These are phyloP conservation scores for Phyllostomus hastatus DNA, from an alignment of 2,113 vertebrate species.

Conservation along the genomic window DNA sequence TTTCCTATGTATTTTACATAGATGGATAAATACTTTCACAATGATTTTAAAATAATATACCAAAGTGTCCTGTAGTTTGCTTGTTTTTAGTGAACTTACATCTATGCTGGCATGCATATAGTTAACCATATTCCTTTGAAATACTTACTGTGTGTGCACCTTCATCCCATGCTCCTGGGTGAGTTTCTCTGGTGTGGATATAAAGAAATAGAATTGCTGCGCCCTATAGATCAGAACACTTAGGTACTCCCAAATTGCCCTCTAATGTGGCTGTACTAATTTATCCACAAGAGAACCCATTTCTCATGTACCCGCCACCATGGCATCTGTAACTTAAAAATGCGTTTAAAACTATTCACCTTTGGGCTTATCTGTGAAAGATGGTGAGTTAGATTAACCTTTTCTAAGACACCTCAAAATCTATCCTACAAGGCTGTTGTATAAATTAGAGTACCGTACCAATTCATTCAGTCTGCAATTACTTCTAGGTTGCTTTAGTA, in stretches of 20 bases:
- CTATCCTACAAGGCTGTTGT: background rate
- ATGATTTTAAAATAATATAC: background rate
- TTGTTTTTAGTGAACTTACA: background rate
- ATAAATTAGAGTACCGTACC: background rate
- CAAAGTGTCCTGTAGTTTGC: background rate
- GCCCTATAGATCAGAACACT: background rate
- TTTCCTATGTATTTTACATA: background rate
- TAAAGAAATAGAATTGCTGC: background rate
- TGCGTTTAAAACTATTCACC: background rate
- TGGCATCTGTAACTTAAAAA: background rate
- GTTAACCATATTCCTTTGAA: background rate
- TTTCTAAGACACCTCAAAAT: background rate
- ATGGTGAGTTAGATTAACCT: background rate
- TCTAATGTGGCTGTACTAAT: background rate
- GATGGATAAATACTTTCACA: background rate
- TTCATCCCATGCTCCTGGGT: no score
- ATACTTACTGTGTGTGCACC: rapidly evolving
- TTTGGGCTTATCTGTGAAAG: background rate
- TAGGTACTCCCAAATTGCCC: background rate
- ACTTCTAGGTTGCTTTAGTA: background rate
- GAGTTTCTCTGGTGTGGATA: background rate
- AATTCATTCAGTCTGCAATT: background rate
- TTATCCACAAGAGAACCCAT: background rate
- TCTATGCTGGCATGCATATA: background rate
- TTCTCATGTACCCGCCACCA: background rate